Evolutionary conservation across 2,888 invertebrate species (phyloP).

Genomic region (Griposia aprilina): DNA sequence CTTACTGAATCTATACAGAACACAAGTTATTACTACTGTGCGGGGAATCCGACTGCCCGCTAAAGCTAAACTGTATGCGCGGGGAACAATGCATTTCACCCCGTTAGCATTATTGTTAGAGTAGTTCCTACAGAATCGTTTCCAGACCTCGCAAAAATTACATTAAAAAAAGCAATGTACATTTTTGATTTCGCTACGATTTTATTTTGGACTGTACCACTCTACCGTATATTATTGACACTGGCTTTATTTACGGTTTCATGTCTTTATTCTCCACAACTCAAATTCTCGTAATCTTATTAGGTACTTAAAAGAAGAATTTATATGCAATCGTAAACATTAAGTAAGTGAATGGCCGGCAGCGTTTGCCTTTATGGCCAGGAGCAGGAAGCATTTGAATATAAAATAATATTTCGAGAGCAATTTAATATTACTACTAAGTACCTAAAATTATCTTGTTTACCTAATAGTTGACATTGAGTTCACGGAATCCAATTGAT

Average conservation of each 20-base stretch:
- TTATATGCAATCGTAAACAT: slow-evolving; percentile 50
- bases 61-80: too few species aligned
- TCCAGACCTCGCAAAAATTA: too few species aligned
- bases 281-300: slow-evolving; percentile 35
- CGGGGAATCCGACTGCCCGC: too few species aligned
- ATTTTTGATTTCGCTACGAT: too few species aligned
- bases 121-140: too few species aligned
- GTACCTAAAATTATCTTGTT: not conserved
- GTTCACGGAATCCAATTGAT: not conserved
- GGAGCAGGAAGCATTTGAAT: slow-evolving; percentile 65
- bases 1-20: too few species aligned
- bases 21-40: too few species aligned
- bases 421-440: slow-evolving; percentile 1
- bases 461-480: not conserved
- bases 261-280: slow-evolving; percentile 34
- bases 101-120: too few species aligned
- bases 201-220: not conserved
- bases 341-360: slow-evolving; percentile 48
- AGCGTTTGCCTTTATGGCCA: slow-evolving; percentile 61
- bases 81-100: too few species aligned
- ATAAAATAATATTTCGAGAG: slow-evolving; percentile 43
- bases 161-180: too few species aligned
- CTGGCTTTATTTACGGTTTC: slow-evolving; percentile 27
- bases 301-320: slow-evolving; percentile 38
- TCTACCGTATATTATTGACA: slow-evolving; percentile 2